Conservation (phyloP, 2,888 invertebrate genomes). For the Tiphia femorata region DNA sequence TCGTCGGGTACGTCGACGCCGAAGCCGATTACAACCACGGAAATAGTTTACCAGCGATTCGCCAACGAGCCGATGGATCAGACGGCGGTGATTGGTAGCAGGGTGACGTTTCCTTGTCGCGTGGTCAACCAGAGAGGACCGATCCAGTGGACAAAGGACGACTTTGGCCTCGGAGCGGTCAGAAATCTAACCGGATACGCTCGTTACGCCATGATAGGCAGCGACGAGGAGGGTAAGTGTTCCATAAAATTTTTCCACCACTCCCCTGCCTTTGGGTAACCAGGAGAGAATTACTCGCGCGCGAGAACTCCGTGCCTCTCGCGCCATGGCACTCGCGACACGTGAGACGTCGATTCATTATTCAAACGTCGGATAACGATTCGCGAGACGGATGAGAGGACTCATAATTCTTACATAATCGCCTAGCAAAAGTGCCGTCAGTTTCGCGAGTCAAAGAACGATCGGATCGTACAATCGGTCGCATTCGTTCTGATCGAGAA, state of each 20-base stretch:
- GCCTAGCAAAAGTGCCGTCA: no score
- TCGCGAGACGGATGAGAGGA: no score
- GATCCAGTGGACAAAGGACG: constrained; percentile 97
- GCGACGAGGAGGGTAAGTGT: constrained; percentile 88
- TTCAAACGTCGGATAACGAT: no score
- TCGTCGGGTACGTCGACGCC: constrained; percentile 52
- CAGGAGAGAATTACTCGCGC: no score
- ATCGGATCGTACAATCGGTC: no score
- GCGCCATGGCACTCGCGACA: no score
- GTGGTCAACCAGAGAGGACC: constrained; percentile 90
- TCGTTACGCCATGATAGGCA: constrained; percentile 96
- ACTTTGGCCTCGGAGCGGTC: constrained; percentile 93
- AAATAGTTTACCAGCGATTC: constrained; percentile 80
- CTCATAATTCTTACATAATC: no score
- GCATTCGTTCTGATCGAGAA: no score
- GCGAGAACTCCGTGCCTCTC: no score
- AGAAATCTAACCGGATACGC: constrained; percentile 92
- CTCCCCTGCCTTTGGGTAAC: no score
- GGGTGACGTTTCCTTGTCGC: constrained; percentile 90
- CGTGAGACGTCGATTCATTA: no score
- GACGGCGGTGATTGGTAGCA: constrained; percentile 89
- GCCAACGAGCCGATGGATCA: constrained; percentile 93
- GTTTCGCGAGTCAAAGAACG: no score
- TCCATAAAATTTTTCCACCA: background rate
- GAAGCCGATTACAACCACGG: constrained; percentile 61